Evolutionary conservation across 2,797 vertebrate genomes (phyloP).

Genomic region (Crossoptilon crossoptilon): DNA sequence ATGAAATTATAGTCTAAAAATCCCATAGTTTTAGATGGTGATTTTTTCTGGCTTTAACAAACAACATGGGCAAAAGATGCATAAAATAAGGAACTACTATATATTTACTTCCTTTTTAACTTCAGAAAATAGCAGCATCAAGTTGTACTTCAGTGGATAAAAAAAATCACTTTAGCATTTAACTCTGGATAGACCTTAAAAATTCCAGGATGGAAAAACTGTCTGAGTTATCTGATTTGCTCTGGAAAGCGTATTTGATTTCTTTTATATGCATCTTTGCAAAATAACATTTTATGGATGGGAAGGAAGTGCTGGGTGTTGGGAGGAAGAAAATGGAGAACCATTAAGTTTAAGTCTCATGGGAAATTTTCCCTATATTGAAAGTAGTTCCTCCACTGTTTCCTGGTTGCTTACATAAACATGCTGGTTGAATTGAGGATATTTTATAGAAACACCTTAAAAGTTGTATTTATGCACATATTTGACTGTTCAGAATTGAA

Average conservation of each 20-base stretch:
- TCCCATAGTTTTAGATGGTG: not conserved
- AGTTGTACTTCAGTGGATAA: constrained; percentile 15
- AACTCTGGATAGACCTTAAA: constrained; percentile 35
- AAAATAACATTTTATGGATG: not conserved
- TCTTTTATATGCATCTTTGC: not conserved
- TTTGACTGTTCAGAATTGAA: constrained; percentile 17
- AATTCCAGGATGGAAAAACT: constrained; percentile 28
- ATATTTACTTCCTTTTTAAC: constrained; percentile 10
- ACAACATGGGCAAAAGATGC: not conserved
- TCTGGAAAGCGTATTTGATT: not conserved
- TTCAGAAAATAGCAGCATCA: not conserved
- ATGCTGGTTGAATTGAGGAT: not conserved
- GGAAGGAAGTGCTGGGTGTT: not conserved
- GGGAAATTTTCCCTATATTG: not conserved
- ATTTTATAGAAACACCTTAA: not conserved
- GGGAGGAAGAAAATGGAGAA: not conserved
- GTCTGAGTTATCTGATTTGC: constrained; percentile 16
- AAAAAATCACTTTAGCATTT: constrained; percentile 45
- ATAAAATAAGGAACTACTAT: not conserved
- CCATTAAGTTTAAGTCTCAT: not conserved
- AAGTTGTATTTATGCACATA: not conserved
- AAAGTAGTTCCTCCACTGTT: not conserved
- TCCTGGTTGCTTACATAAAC: constrained; percentile 14
- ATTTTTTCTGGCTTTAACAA: not conserved
- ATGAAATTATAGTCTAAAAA: not conserved